Percentiles rank a stretch among this genome's conserved stretches.
Evolutionary conservation across 2,113 vertebrate species (phyloP).

Genomic region (Pogona vitticeps): DNA sequence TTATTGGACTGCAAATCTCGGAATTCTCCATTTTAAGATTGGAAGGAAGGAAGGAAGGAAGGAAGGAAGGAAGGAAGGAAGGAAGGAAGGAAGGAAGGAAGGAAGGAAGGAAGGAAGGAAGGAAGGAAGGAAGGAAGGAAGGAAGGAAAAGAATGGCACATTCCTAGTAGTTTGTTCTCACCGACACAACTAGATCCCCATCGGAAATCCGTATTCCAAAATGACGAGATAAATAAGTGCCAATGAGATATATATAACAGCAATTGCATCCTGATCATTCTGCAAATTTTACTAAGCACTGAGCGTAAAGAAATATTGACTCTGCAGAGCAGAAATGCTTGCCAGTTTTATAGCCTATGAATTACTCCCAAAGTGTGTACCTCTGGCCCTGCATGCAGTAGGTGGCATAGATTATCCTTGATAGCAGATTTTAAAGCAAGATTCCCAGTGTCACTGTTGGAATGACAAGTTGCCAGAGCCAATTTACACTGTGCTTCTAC

Average conservation of each 20-base stretch:
- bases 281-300: conserved; percentile 20
- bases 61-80: neutral
- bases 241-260: neutral
- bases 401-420: conserved; percentile 37
- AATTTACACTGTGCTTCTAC: conserved; percentile 44
- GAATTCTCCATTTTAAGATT: too few relatives aligned
- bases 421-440: conserved; percentile 34
- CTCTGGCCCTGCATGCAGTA: conserved; percentile 43
- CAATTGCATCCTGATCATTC: neutral
- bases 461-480: conserved; percentile 49
- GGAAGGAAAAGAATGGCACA: neutral
- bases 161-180: neutral
- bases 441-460: conserved; percentile 44
- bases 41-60: neutral
- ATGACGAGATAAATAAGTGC: neutral
- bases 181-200: neutral
- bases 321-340: conserved; percentile 41
- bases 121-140: neutral
- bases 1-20: too few relatives aligned
- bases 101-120: neutral
- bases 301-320: conserved; percentile 38
- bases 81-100: neutral
- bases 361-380: conserved; percentile 38
- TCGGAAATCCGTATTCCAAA: neutral
- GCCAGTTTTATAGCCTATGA: conserved; percentile 38